Base-by-base conservation (phyloP, 1,140 invertebrate genomes). In the Muscidifurax raptorellus region DNA sequence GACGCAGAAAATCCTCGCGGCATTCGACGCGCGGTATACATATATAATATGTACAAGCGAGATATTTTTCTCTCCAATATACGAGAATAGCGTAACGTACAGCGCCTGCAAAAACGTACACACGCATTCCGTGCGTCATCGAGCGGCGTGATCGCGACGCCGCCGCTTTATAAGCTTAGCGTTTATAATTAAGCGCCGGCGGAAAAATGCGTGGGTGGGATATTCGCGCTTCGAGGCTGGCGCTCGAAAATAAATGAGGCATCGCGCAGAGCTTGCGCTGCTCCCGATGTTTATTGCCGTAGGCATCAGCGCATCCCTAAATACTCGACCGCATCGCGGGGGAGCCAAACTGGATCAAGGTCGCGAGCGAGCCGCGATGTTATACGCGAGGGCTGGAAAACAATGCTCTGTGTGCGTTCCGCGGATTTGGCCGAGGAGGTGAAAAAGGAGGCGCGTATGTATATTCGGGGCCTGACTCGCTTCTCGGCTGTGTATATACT, bases 191-290 rank as follows among this genome's bases (percentile, higher is more conserved):
- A 59, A n/a, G 18, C 18, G 6, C 18, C 52, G 0, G 22, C 18
- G 36, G 36, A 59, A 59, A 59, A 59, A 59, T 59, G 52, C 22
- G 52, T 59, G 6, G 52, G 52, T n/a, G 52, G 27, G 25, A 30
- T 80, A 28, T 67, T 80, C 66, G 40, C 66, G 78, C 67, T 71
- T 71, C 30, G 27, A 59, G 52, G 52, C 52, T 59, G 15, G 15
- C 44, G 36, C 32, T 64, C 22, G 75, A 85, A 80, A 86, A 86
- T 86, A 32, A 52, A 82, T 74, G 36, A 76, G 40, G 40, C 74
- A n/a, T 30, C 28, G 25, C n/a, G n/a, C n/a, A n/a, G 71, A 36
- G 22, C 22, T 47, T 36, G 40, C 30, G 74, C 36, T n/a, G 6
- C 22, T 59, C 52, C 3, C 52, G 52, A 59, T 59, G 52, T 59